A percentile compares a stretch with the other conserved stretches of the same genome.
Conservation (phyloP, 2,888 invertebrate species). For the Glaucopsyche alexis region DNA sequence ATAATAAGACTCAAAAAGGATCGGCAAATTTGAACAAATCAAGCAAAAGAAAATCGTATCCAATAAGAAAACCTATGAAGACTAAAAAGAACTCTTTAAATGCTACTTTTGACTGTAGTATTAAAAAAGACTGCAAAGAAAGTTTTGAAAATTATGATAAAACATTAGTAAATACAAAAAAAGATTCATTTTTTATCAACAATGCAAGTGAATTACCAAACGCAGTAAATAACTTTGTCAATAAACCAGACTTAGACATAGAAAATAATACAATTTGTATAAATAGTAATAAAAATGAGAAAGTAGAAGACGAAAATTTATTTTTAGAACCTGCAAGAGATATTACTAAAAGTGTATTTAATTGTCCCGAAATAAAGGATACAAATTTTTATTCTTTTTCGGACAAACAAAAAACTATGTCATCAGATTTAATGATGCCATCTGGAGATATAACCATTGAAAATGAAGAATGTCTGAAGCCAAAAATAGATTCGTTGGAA, state of each 20-base stretch:
- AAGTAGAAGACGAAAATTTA: not conserved
- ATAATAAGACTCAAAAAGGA: not conserved
- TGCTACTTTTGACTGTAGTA: constrained; percentile 36
- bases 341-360: constrained; percentile 58
- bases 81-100: constrained; percentile 43
- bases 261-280: not conserved
- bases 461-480: not conserved
- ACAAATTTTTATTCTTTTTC: constrained; percentile 61
- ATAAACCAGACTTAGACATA: not conserved
- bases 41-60: constrained; percentile 55
- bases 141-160: not conserved
- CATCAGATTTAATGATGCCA: not conserved
- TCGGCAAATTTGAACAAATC: constrained; percentile 29
- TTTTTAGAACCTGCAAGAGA: constrained; percentile 18
- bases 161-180: not conserved
- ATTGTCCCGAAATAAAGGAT: constrained; percentile 66
- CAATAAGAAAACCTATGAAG: constrained; percentile 46
- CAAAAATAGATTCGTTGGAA: not conserved
- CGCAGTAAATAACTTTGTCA: not conserved
- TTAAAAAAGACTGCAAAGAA: not conserved
- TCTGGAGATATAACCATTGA: not conserved
- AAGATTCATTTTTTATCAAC: not conserved
- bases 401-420: constrained; percentile 55
- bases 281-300: not conserved
- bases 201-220: not conserved